Evolutionary conservation across 2,113 vertebrate species (phyloP).

Genomic region (Rhinopomastus cyanomelas): DNA sequence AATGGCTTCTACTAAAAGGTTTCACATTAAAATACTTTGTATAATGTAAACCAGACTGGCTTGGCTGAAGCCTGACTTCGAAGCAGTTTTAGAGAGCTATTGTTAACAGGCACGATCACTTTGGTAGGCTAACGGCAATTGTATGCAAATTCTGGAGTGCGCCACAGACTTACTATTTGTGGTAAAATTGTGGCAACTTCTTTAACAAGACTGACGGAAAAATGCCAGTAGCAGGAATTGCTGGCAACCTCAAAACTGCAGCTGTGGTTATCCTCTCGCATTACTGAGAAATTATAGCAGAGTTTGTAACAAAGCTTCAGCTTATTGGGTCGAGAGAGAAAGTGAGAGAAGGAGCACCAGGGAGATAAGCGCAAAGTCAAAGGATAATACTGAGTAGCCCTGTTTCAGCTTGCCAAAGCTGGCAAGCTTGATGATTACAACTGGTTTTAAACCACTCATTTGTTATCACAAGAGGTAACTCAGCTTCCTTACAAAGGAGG

Average conservation of each 20-base stretch:
- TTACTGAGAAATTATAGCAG: slow-evolving; percentile 68
- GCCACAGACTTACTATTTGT: slow-evolving; percentile 69
- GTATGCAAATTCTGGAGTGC: slow-evolving; percentile 71
- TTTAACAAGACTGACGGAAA: slow-evolving; percentile 66
- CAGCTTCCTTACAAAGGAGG: background rate
- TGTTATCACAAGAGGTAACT: background rate
- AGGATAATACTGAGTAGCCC: background rate
- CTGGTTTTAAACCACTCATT: background rate
- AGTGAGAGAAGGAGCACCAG: slow-evolving; percentile 22
- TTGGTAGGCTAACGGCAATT: slow-evolving; percentile 57
- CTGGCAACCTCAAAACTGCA: slow-evolving; percentile 71
- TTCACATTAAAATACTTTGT: slow-evolving; percentile 57
- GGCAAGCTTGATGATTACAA: background rate
- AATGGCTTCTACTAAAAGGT: slow-evolving; percentile 41
- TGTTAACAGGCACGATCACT: slow-evolving; percentile 64
- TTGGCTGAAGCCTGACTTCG: slow-evolving; percentile 23
- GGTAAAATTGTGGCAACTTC: slow-evolving; percentile 69
- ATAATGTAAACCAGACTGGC: slow-evolving; percentile 43
- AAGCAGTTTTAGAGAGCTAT: slow-evolving; percentile 40
- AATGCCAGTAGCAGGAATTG: slow-evolving; percentile 72
- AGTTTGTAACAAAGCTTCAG: slow-evolving; percentile 62
- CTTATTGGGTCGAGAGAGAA: slow-evolving; percentile 32
- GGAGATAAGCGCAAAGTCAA: background rate
- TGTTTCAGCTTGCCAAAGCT: background rate
- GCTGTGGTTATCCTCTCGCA: slow-evolving; percentile 70